Evolutionary conservation across 1,140 invertebrate genomes (phyloP).

Genomic region (Ganaspis sp.): DNA sequence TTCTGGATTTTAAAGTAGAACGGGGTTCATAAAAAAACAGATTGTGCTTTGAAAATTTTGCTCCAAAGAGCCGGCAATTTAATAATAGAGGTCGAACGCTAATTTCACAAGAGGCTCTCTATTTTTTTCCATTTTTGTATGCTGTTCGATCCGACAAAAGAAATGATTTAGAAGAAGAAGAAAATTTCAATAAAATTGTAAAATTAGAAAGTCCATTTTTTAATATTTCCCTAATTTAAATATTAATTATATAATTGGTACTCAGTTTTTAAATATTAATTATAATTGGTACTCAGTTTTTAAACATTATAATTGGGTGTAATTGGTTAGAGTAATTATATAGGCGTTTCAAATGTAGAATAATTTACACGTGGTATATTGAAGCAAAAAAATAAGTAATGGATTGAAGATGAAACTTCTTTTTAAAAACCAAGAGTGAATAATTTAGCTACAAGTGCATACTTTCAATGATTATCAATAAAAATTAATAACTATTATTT

Average conservation of each 20-base stretch:
- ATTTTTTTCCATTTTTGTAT: neutral
- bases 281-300: too few species aligned
- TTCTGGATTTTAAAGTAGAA: slow-evolving; percentile 10
- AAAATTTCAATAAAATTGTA: neutral
- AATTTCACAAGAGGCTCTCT: neutral
- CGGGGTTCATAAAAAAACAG: neutral
- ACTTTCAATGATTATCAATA: too few species aligned
- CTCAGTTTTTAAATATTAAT: neutral
- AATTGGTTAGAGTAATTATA: too few species aligned
- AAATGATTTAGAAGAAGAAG: neutral
- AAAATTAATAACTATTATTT: too few species aligned
- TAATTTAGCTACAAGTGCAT: too few species aligned
- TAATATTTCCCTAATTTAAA: neutral
- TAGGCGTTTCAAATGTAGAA: too few species aligned
- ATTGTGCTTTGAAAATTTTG: slow-evolving; percentile 5
- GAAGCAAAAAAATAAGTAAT: too few species aligned
- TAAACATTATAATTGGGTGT: too few species aligned
- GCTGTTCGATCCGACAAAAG: neutral
- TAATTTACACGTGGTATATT: too few species aligned
- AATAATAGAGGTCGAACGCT: slow-evolving; percentile 19
- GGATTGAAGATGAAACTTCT: too few species aligned
- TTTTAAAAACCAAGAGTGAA: too few species aligned
- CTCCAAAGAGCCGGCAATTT: neutral
- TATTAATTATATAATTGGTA: neutral
- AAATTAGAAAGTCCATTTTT: neutral